Evolutionary conservation across 2,113 vertebrate genomes (phyloP).

Genomic region (Epinephelus fuscoguttatus): DNA sequence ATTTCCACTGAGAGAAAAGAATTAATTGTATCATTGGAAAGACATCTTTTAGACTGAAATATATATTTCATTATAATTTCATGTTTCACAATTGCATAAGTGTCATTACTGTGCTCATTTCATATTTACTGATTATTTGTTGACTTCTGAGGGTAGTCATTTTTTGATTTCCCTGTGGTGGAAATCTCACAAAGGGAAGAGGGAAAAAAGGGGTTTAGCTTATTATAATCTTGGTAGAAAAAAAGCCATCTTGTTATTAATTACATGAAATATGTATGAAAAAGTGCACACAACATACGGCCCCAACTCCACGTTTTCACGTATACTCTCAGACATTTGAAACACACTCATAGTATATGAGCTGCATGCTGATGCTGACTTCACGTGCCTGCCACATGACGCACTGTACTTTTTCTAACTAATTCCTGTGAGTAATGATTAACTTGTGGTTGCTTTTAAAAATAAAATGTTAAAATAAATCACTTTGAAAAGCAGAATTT

Average conservation of each 20-base stretch:
- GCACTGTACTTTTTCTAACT: background rate
- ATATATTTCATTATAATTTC: conserved; percentile 30
- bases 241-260: background rate
- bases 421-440: conserved; percentile 10
- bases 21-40: conserved; percentile 31
- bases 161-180: conserved; percentile 8
- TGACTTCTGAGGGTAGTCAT: background rate
- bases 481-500: conserved; percentile 26
- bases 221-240: conserved; percentile 4
- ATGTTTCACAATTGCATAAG: conserved; percentile 69
- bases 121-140: conserved; percentile 16
- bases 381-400: conserved; percentile 10
- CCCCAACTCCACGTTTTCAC: conserved; percentile 1
- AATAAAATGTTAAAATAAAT: background rate
- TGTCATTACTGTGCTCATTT: conserved; percentile 51
- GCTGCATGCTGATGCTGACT: conserved; percentile 39
- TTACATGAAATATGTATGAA: conserved; percentile 9
- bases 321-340: conserved; percentile 16
- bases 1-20: conserved; percentile 32
- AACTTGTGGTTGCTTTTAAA: background rate
- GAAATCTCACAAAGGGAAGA: conserved; percentile 10
- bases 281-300: conserved; percentile 36
- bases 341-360: conserved; percentile 12
- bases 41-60: conserved; percentile 31
- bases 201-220: background rate